phyloP scores from a whole-genome alignment of 1,140 invertebrate species.

The Cardiocondyla obscurior region DNA sequence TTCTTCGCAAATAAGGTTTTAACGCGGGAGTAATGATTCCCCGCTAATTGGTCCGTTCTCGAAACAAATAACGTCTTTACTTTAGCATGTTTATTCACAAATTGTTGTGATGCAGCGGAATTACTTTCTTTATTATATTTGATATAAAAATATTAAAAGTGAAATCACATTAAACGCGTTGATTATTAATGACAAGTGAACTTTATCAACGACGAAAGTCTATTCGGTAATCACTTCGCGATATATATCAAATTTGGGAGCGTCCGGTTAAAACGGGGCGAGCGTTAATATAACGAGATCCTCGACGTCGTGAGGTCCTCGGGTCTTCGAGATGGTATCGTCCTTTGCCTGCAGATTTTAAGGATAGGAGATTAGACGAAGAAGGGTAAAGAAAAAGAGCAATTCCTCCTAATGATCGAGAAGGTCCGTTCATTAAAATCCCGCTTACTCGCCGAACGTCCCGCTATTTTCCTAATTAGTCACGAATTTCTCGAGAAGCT shows the following conservation, averaged over 20 bases:
- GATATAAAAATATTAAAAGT: too few species aligned
- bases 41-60: slow-evolving; percentile 3
- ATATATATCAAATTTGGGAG: neutral
- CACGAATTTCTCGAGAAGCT: slow-evolving; percentile 59
- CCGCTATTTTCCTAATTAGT: slow-evolving; percentile 70
- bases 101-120: too few species aligned
- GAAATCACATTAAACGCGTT: too few species aligned
- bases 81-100: too few species aligned
- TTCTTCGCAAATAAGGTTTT: slow-evolving; percentile 21
- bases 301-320: slow-evolving; percentile 14
- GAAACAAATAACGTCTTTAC: neutral
- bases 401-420: slow-evolving; percentile 60
- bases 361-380: slow-evolving; percentile 46
- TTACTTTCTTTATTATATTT: too few species aligned
- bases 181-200: too few species aligned
- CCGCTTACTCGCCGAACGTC: slow-evolving; percentile 63
- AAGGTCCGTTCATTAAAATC: slow-evolving; percentile 65
- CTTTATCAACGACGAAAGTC: slow-evolving; percentile 19
- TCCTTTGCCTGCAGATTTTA: neutral
- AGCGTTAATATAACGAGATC: slow-evolving; percentile 7
- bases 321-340: slow-evolving; percentile 27
- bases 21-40: slow-evolving; percentile 13
- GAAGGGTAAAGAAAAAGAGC: slow-evolving; percentile 49
- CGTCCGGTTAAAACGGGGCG: neutral
- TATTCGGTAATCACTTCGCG: neutral